A percentile compares a stretch with the other conserved stretches of the same genome.
phyloP scores from a whole-genome alignment of 2,113 vertebrate genomes.

The Camelus dromedarius region DNA sequence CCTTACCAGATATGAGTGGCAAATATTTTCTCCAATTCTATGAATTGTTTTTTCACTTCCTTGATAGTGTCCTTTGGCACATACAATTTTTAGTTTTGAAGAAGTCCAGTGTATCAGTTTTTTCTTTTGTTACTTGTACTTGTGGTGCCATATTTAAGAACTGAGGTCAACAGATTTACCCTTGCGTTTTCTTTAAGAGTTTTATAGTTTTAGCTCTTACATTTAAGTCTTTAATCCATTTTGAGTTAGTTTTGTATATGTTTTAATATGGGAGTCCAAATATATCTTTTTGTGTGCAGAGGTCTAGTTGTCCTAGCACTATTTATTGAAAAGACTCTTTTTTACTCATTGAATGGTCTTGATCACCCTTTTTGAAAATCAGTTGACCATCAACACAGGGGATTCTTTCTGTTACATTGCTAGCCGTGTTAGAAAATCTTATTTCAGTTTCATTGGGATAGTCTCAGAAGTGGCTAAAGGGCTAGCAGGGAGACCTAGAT shows the following conservation, averaged over 20 bases:
- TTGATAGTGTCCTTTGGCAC: not conserved
- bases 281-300: not conserved
- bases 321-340: not conserved
- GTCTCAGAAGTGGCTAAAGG: not conserved
- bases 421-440: not conserved
- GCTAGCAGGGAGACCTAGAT: not conserved
- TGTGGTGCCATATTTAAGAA: not conserved
- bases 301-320: not conserved
- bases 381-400: not conserved
- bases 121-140: not conserved
- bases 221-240: not conserved
- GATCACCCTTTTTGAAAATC: not conserved
- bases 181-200: not conserved
- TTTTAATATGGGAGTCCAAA: not conserved
- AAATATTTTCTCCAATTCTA: not conserved
- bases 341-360: not conserved
- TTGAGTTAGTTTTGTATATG: not conserved
- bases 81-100: not conserved
- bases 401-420: not conserved
- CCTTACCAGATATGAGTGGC: not conserved
- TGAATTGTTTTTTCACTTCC: not conserved
- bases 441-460: not conserved
- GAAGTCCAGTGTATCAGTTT: not conserved
- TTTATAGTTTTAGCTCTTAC: constrained; percentile 1
- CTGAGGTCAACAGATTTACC: not conserved